A percentile compares a stretch with the other conserved stretches of the same genome.
phyloP scores from a whole-genome alignment of 2,797 vertebrate genomes.

The Antrozous pallidus region DNA sequence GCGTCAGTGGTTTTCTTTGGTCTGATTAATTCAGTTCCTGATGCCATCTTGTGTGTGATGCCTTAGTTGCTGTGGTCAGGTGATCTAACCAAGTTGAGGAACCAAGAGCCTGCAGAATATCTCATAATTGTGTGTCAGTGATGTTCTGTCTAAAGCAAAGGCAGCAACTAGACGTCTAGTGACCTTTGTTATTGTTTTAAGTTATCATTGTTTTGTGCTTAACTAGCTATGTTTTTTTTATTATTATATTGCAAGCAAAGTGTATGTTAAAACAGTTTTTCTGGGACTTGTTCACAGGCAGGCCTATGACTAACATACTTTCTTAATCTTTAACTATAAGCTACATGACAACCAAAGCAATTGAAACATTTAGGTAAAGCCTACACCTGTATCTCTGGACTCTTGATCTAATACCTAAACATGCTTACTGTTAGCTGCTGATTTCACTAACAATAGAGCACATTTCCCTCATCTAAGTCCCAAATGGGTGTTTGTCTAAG shows the following conservation, averaged over 20 bases:
- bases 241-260: background rate
- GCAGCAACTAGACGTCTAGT: background rate
- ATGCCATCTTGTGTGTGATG: background rate
- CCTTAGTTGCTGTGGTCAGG: background rate
- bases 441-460: background rate
- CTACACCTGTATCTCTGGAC: background rate
- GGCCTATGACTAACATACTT: background rate
- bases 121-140: background rate
- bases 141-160: background rate
- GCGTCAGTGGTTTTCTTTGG: background rate
- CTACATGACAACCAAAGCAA: background rate
- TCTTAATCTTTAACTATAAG: background rate
- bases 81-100: background rate
- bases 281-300: background rate
- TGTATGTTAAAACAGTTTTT: background rate
- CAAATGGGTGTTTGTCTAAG: background rate
- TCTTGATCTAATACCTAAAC: background rate
- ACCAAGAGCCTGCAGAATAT: background rate
- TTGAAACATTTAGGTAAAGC: background rate
- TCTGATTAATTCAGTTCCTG: background rate
- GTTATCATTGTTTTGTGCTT: background rate
- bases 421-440: background rate
- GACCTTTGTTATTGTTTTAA: background rate
- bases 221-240: background rate
- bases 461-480: background rate